phyloP scores from a whole-genome alignment of 2,797 vertebrate species.

The Gila robusta region DNA sequence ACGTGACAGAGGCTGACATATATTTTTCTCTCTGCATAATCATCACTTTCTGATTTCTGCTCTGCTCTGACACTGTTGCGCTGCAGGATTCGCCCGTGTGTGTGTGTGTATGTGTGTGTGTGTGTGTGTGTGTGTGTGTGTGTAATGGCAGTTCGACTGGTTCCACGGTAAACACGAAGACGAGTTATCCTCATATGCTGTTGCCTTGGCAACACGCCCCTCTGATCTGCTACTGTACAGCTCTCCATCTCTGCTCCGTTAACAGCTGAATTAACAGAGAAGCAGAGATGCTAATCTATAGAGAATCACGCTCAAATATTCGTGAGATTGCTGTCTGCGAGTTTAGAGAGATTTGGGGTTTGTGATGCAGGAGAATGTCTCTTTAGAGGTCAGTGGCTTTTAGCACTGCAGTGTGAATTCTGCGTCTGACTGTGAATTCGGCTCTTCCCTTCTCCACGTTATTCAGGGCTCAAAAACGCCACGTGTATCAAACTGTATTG shows the following conservation, averaged over 20 bases:
- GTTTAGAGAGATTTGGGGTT: constrained; percentile 12
- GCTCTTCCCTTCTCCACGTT: constrained; percentile 8
- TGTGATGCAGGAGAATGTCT: constrained; percentile 12
- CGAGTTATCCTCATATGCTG: constrained; percentile 40
- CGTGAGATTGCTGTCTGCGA: neutral
- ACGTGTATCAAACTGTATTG: neutral
- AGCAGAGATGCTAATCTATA: neutral
- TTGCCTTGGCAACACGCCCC: constrained; percentile 69
- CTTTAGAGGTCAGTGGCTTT: constrained; percentile 25
- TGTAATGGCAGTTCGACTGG: constrained; percentile 46
- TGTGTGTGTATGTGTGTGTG: neutral
- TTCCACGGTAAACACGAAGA: constrained; percentile 40
- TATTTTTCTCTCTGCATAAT: constrained; percentile 21
- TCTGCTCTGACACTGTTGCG: constrained; percentile 11
- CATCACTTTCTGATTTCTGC: constrained; percentile 14
- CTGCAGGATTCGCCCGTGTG: neutral
- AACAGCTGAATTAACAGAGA: constrained; percentile 47
- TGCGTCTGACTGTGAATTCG: constrained; percentile 30
- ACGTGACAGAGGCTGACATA: constrained; percentile 1
- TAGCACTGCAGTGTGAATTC: constrained; percentile 48
- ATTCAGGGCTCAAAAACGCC: constrained; percentile 3
- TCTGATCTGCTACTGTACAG: constrained; percentile 42
- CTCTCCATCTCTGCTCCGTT: constrained; percentile 34
- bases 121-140: constrained; percentile 5
- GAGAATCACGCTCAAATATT: constrained; percentile 3